Evolutionary conservation across 2,113 vertebrate genomes (phyloP), one percentile per base, ranked within the genome.

Genomic region (Bufo gargarizans): DNA sequence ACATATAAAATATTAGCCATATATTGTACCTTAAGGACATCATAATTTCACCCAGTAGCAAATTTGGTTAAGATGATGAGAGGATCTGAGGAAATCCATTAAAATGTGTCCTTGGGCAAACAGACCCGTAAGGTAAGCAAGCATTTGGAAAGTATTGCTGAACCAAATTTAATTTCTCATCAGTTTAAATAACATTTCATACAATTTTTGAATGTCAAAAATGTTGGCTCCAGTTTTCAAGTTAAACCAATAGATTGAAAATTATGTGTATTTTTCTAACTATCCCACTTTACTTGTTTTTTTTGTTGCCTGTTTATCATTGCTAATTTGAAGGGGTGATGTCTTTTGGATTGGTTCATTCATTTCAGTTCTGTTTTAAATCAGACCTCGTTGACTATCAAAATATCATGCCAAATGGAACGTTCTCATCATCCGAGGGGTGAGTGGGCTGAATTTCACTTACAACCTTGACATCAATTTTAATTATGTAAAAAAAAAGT

Each of bases 401-500:
- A 90, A 92, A 94, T 94, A 93, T 94, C 93, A 91, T 94, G 93
- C 92, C 94, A 95, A 95, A 94, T 95, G 94, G 90, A 94, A 94
- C 92, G 92, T 93, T 93, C 92, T 93, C 90, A 88, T 93, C 90
- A 89, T 92, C 92, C 90, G 89, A 92, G 92, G 94, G 94, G 86
- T 92, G 90, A 93, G 59, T 85, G 90, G 91, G 92, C 94, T 95
- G 93, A 91, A 94, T 92, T 93, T 95, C 91, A 95, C 94, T 92
- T 93, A 92, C 92, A 94, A 91, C 89, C 91, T 94, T 94, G 93
- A 94, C 93, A 93, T 93, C 77, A 94, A 92, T 92, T 94, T 95
- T 94, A 95, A 95, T 95, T 94, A 72, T 94, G 93, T 79, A 94
- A 94, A 94, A 91, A 94, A 94, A 94, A 91, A 91, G 69, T 91